Conservation (phyloP, 2,888 invertebrate genomes). For the Mesorhabditis belari region DNA sequence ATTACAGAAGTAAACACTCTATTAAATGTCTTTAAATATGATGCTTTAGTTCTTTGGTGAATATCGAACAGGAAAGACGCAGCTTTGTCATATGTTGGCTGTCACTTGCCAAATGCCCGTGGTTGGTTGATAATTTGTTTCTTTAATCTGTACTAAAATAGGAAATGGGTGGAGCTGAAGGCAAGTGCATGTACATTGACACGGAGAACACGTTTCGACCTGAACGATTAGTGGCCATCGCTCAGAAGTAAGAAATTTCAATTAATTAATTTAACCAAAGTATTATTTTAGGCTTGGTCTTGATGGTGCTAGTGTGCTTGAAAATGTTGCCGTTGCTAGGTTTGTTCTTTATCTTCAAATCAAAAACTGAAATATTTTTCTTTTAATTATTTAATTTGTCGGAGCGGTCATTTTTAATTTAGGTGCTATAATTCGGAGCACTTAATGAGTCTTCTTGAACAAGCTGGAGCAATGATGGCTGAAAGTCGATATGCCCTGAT, state of each 20-base stretch:
- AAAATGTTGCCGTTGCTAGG: conserved; percentile 92
- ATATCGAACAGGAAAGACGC: conserved; percentile 93
- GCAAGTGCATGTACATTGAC: conserved; percentile 95
- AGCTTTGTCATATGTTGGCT: conserved; percentile 89
- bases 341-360: no score
- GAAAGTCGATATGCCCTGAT: conserved; percentile 71
- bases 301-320: conserved; percentile 78
- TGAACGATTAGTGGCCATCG: conserved; percentile 82
- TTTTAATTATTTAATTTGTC: no score
- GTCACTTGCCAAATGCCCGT: conserved; percentile 96
- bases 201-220: conserved; percentile 97
- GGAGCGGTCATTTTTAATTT: neutral
- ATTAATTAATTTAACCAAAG: neutral
- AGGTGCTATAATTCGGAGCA: conserved; percentile 91
- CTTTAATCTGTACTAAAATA: no score
- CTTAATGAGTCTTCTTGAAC: conserved; percentile 73
- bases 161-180: conserved; percentile 95
- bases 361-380: no score
- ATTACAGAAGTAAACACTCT: conserved; percentile 84
- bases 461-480: conserved; percentile 83
- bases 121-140: no score
- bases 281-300: conserved; percentile 66
- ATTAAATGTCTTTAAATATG: neutral
- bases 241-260: conserved; percentile 54
- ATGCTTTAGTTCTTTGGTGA: conserved; percentile 77